Conservation (phyloP, 1,140 invertebrate genomes). For the Pogonomyrmex barbatus region DNA sequence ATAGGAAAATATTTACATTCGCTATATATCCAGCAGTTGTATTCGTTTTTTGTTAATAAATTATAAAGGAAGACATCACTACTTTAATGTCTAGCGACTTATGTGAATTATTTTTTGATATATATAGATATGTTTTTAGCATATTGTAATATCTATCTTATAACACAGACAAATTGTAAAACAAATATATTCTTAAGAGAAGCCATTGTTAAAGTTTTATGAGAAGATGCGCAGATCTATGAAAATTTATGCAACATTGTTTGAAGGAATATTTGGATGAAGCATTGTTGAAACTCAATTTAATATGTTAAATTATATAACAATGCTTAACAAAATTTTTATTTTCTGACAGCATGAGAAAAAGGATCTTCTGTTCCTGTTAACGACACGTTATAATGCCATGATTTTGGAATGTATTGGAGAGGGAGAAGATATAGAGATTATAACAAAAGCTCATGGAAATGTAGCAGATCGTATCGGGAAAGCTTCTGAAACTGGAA, state of each 20-base stretch:
- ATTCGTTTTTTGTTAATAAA: neutral
- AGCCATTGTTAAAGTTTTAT: neutral
- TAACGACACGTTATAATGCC: conserved; percentile 97
- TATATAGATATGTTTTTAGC: neutral
- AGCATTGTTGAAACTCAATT: neutral
- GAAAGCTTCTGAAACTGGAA: conserved; percentile 96
- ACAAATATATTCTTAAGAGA: neutral
- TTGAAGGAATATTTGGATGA: neutral
- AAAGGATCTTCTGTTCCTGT: conserved; percentile 97
- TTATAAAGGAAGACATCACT: neutral
- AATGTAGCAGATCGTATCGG: conserved; percentile 97
- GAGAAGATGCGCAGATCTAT: neutral
- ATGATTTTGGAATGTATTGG: conserved; percentile 98
- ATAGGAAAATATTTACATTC: neutral
- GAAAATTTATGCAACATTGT: neutral
- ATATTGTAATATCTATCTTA: neutral
- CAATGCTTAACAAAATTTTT: conserved; percentile 13
- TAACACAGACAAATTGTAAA: neutral
- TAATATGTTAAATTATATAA: neutral
- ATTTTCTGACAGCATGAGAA: conserved; percentile 91
- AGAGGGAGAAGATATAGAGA: conserved; percentile 93
- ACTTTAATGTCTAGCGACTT: neutral
- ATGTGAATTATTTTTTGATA: neutral
- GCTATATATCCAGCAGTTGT: neutral
- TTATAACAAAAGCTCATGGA: conserved; percentile 98